Percentiles rank a stretch among this genome's conserved stretches.
Evolutionary conservation across 2,888 invertebrate genomes (phyloP).

Genomic region (Rotaria socialis): DNA sequence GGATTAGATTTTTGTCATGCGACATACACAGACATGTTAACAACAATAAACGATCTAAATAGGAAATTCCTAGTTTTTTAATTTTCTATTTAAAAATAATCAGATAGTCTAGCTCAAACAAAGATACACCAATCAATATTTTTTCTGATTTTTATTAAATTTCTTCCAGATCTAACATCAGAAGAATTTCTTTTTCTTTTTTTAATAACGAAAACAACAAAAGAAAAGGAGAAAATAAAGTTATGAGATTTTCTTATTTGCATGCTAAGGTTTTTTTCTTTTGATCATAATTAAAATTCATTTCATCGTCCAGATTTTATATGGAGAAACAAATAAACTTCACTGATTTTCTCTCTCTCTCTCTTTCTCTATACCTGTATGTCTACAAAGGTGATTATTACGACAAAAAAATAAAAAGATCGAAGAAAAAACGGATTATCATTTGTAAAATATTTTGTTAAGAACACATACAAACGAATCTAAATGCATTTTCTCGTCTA

Average conservation of each 20-base stretch:
- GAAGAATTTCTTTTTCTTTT: not conserved
- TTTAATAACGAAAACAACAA: not conserved
- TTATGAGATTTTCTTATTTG: not conserved
- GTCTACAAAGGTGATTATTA: not conserved
- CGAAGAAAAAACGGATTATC: not conserved
- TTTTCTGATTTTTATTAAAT: not conserved
- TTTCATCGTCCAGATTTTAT: not conserved
- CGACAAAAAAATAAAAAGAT: not conserved
- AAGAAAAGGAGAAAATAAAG: not conserved
- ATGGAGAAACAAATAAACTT: not conserved
- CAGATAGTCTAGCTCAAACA: too few relatives aligned
- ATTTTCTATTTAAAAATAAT: not conserved
- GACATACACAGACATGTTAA: not conserved
- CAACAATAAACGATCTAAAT: not conserved
- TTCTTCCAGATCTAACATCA: not conserved
- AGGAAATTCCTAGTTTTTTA: not conserved
- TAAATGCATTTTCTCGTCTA: not conserved
- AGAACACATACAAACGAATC: too few relatives aligned
- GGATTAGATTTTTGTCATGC: not conserved
- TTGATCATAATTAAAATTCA: constrained; percentile 1
- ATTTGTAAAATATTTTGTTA: not conserved
- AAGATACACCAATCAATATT: too few relatives aligned
- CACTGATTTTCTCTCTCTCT: not conserved
- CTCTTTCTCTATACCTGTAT: too few relatives aligned
- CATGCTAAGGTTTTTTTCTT: not conserved